phyloP scores from a whole-genome alignment of 2,113 vertebrate genomes.

The Haplochromis burtoni region DNA sequence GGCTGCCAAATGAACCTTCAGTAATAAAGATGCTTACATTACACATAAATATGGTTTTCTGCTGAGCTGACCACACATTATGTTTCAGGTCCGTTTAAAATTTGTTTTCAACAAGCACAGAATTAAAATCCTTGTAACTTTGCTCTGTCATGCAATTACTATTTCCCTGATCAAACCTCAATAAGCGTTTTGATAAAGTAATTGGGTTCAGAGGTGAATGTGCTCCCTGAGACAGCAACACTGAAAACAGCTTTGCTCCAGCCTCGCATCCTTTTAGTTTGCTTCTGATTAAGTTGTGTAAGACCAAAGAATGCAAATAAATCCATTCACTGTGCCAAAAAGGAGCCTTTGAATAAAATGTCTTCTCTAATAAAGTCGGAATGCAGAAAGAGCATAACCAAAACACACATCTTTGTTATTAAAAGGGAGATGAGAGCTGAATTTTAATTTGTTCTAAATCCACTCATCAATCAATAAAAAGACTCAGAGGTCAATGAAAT shows the following conservation, averaged over 20 bases:
- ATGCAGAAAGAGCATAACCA: background rate
- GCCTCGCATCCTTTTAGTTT: background rate
- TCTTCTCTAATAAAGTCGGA: background rate
- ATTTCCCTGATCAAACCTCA: background rate
- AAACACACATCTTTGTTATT: background rate
- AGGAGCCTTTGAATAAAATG: background rate
- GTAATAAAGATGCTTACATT: background rate
- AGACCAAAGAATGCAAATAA: background rate
- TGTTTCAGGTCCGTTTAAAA: background rate
- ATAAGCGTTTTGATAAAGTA: slow-evolving; percentile 14
- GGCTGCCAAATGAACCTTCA: background rate
- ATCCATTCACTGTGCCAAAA: background rate
- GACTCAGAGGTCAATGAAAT: slow-evolving; percentile 38
- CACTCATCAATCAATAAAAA: slow-evolving; percentile 11
- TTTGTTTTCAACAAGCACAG: background rate
- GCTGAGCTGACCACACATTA: background rate
- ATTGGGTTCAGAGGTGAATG: slow-evolving; percentile 52
- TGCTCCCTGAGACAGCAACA: background rate
- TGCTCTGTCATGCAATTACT: background rate
- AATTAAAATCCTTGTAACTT: background rate
- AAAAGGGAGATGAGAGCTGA: background rate
- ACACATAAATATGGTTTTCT: background rate
- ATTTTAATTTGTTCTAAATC: slow-evolving; percentile 17
- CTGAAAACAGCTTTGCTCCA: background rate
- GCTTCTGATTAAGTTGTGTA: background rate